Conservation (phyloP, 2,113 vertebrate genomes). For the Myocastor coypus region DNA sequence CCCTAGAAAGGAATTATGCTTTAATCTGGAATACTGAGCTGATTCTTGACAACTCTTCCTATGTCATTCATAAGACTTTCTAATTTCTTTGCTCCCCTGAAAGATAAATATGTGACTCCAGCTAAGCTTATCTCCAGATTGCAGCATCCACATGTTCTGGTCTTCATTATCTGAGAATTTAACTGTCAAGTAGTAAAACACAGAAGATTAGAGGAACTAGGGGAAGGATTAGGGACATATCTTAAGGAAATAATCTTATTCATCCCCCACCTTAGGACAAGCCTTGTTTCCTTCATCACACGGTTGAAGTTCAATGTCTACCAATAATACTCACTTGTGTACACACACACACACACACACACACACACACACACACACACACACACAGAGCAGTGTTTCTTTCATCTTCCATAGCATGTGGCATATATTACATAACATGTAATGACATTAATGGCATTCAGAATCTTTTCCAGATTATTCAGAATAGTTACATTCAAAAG, state of each 20-base stretch:
- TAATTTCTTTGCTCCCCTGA: neutral
- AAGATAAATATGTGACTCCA: conserved; percentile 7
- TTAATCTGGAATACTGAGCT: conserved; percentile 7
- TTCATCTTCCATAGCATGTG: neutral
- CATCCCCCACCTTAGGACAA: neutral
- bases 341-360: neutral
- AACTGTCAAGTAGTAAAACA: neutral
- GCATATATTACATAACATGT: neutral
- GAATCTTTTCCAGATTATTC: neutral
- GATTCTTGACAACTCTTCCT: conserved; percentile 15
- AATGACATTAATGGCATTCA: neutral
- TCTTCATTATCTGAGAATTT: neutral
- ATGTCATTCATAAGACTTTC: conserved; percentile 16
- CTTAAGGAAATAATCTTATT: neutral
- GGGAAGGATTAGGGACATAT: neutral
- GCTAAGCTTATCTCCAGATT: conserved; percentile 12
- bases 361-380: neutral
- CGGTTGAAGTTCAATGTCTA: neutral
- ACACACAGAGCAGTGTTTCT: neutral
- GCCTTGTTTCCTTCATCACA: neutral
- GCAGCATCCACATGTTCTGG: neutral
- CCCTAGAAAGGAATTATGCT: neutral
- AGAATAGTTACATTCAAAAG: neutral
- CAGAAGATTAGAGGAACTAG: neutral
- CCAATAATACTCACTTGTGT: too few species aligned